These are phyloP conservation scores for Taenioides sp. DNA, from an alignment of 2,797 vertebrate species.

Conservation along the genomic window DNA sequence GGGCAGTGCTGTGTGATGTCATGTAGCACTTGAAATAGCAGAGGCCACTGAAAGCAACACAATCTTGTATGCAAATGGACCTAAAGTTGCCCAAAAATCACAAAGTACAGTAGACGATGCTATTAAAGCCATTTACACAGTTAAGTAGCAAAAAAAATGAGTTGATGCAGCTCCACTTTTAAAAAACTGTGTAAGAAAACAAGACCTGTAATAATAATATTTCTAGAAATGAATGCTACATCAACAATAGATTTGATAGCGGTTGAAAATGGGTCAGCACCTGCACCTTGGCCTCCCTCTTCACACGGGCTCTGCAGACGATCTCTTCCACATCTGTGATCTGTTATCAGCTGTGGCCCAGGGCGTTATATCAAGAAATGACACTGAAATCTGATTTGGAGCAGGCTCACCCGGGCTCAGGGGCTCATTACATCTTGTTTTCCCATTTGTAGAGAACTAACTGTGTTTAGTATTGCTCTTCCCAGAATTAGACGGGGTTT, in stretches of 20 bases:
- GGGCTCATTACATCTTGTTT: slow-evolving; percentile 60
- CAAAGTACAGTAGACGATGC: too few species aligned
- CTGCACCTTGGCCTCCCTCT: background rate
- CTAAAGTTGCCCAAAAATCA: too few species aligned
- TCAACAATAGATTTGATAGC: background rate
- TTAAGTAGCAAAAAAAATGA: too few species aligned
- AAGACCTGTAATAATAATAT: background rate
- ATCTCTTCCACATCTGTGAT: slow-evolving; percentile 44
- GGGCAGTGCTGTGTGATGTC: too few species aligned
- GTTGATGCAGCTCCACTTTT: too few species aligned
- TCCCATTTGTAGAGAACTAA: slow-evolving; percentile 44
- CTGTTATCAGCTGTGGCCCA: slow-evolving; percentile 42
- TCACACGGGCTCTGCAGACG: slow-evolving; percentile 30
- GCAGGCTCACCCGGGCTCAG: slow-evolving; percentile 37
- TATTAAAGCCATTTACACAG: too few species aligned
- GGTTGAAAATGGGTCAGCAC: background rate
- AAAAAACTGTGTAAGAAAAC: too few species aligned
- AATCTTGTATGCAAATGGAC: too few species aligned
- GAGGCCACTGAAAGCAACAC: too few species aligned
- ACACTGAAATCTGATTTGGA: slow-evolving; percentile 59
- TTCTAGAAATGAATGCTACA: background rate
- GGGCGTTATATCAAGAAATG: slow-evolving; percentile 56
- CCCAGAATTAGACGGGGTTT: slow-evolving; percentile 53
- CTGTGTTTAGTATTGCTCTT: slow-evolving; percentile 46
- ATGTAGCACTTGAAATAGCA: too few species aligned